Evolutionary conservation across 2,888 invertebrate genomes (phyloP).

Genomic region (Eupithecia subfuscata): DNA sequence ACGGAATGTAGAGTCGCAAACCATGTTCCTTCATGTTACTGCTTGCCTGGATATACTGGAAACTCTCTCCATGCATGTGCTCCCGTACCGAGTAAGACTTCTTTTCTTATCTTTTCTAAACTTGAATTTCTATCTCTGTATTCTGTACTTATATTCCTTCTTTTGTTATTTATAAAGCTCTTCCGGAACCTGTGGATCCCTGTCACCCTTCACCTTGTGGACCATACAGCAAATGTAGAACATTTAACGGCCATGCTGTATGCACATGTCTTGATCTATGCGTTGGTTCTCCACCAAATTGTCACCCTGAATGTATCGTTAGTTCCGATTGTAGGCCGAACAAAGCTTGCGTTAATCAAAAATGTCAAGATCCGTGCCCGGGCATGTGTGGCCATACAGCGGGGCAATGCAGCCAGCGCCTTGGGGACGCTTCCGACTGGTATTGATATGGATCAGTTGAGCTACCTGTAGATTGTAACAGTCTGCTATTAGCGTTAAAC

Average conservation of each 20-base stretch:
- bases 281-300: slow-evolving; percentile 89
- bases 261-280: slow-evolving; percentile 90
- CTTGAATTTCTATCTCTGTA: slow-evolving; percentile 55
- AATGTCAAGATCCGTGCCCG: slow-evolving; percentile 90
- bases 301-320: slow-evolving; percentile 90
- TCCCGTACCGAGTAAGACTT: slow-evolving; percentile 85
- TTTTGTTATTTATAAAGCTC: slow-evolving; percentile 67
- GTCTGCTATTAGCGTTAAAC: too few relatives aligned
- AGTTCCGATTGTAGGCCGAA: slow-evolving; percentile 91
- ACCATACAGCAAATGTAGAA: slow-evolving; percentile 89
- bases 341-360: slow-evolving; percentile 85
- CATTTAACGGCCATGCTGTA: slow-evolving; percentile 88
- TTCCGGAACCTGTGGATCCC: slow-evolving; percentile 84
- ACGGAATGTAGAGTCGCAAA: slow-evolving; percentile 90
- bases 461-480: too few relatives aligned
- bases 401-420: background rate
- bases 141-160: slow-evolving; percentile 57
- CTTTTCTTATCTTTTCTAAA: slow-evolving; percentile 66
- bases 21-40: slow-evolving; percentile 91
- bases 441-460: background rate
- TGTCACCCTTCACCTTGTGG: slow-evolving; percentile 92
- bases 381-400: slow-evolving; percentile 89
- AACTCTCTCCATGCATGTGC: slow-evolving; percentile 88
- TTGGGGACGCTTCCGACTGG: background rate
- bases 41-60: slow-evolving; percentile 88